A percentile compares a stretch with the other conserved stretches of the same genome.
Evolutionary conservation across 2,113 vertebrate genomes (phyloP).

Genomic region (Vulpes ferrilata): DNA sequence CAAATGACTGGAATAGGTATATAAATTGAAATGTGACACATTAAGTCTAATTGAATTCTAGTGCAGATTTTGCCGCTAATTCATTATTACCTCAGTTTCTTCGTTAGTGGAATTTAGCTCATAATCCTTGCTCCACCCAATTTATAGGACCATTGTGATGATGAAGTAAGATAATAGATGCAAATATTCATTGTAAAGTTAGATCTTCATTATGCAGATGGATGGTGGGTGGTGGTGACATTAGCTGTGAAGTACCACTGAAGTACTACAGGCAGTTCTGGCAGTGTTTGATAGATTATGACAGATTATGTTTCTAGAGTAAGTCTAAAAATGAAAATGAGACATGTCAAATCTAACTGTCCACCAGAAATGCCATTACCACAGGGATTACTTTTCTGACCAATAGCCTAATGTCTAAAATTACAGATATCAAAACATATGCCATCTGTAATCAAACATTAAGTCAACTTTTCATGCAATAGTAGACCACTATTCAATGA

Average conservation of each 20-base stretch:
- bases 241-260: neutral
- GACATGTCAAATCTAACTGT: conserved; percentile 40
- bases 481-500: neutral
- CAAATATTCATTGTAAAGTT: conserved; percentile 47
- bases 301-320: conserved; percentile 55
- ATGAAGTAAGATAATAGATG: conserved; percentile 18
- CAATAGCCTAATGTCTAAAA: neutral
- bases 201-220: conserved; percentile 30
- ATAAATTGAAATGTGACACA: neutral
- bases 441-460: neutral
- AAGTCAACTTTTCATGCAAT: neutral
- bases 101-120: neutral
- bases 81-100: neutral
- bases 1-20: neutral
- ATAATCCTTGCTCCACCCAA: neutral
- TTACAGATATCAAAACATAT: neutral
- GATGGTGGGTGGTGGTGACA: neutral
- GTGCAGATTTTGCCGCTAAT: neutral
- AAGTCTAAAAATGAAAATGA: conserved; percentile 49
- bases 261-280: conserved; percentile 33
- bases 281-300: conserved; percentile 46
- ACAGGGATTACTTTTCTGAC: neutral
- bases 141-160: neutral
- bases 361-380: conserved; percentile 32
- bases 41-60: conserved; percentile 16